A percentile compares a stretch with the other conserved stretches of the same genome.
Evolutionary conservation across 2,113 vertebrate genomes (phyloP).

Genomic region (Tautogolabrus adspersus): DNA sequence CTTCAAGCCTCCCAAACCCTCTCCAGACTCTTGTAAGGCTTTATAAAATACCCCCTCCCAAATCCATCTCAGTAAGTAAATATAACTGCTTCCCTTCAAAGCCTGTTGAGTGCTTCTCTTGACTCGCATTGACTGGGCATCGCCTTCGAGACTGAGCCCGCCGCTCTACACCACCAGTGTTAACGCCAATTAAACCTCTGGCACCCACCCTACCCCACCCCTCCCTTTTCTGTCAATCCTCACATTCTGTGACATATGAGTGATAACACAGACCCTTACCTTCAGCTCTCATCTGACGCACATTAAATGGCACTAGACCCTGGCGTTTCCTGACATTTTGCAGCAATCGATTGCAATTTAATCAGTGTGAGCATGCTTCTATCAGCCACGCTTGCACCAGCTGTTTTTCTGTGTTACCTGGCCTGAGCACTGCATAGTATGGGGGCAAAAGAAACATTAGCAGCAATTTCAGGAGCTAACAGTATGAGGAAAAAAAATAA

Average conservation of each 20-base stretch:
- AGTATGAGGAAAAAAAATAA: slow-evolving; percentile 28
- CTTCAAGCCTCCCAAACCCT: slow-evolving; percentile 40
- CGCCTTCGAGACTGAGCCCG: slow-evolving; percentile 67
- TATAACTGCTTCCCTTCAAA: slow-evolving; percentile 74
- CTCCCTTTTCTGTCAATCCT: slow-evolving; percentile 65
- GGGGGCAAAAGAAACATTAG: not conserved
- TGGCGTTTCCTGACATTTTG: slow-evolving; percentile 88
- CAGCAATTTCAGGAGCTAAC: slow-evolving; percentile 35
- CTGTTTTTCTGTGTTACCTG: slow-evolving; percentile 76
- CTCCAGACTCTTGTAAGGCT: slow-evolving; percentile 58
- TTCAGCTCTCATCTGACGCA: slow-evolving; percentile 86
- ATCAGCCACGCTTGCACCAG: slow-evolving; percentile 81
- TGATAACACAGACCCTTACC: slow-evolving; percentile 90
- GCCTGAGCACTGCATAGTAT: not conserved
- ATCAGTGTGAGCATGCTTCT: slow-evolving; percentile 83
- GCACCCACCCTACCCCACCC: slow-evolving; percentile 17
- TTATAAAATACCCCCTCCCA: slow-evolving; percentile 22
- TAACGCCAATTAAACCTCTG: slow-evolving; percentile 80
- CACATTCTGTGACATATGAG: slow-evolving; percentile 80
- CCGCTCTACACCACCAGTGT: slow-evolving; percentile 64
- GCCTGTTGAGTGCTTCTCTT: slow-evolving; percentile 69
- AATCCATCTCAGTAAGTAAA: slow-evolving; percentile 70
- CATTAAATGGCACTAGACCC: slow-evolving; percentile 87
- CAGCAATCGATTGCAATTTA: slow-evolving; percentile 92
- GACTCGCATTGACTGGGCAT: slow-evolving; percentile 72